A percentile compares a stretch with the other conserved stretches of the same genome.
These are phyloP conservation scores for Tenebrio molitor DNA, from an alignment of 1,140 invertebrate species.

Conservation along the genomic window DNA sequence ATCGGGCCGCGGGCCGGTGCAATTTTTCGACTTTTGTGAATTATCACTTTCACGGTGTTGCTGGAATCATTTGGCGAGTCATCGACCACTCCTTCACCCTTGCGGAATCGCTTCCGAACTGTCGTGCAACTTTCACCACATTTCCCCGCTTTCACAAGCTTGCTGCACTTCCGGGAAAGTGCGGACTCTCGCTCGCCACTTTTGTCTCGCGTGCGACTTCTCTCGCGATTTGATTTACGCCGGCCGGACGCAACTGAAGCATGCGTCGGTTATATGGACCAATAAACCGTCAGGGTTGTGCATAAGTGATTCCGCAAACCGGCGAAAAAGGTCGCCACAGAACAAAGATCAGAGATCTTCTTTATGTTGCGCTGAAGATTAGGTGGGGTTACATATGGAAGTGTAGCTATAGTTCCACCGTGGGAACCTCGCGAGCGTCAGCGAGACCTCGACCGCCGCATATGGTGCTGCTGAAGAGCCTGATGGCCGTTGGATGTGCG, in stretches of 20 bases:
- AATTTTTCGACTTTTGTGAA: slow-evolving; percentile 20
- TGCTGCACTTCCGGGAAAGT: slow-evolving; percentile 41
- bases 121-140: slow-evolving; percentile 23
- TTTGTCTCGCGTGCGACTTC: background rate
- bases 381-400: slow-evolving; percentile 46
- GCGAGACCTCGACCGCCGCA: slow-evolving; percentile 32
- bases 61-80: slow-evolving; percentile 8
- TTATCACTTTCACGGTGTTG: slow-evolving; percentile 4
- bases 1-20: background rate
- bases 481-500: slow-evolving; percentile 8
- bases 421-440: slow-evolving; percentile 35
- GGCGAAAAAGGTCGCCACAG: slow-evolving; percentile 1
- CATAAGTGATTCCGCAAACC: background rate
- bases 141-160: slow-evolving; percentile 40
- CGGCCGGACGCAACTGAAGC: background rate
- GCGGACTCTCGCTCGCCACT: no score
- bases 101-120: slow-evolving; percentile 3
- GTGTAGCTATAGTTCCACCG: slow-evolving; percentile 45
- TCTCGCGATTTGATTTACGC: background rate
- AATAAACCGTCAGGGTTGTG: background rate
- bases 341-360: slow-evolving; percentile 5
- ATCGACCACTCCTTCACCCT: slow-evolving; percentile 23
- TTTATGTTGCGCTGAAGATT: slow-evolving; percentile 3
- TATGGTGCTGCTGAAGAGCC: slow-evolving; percentile 39
- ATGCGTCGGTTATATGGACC: background rate